Conservation (phyloP, 2,888 invertebrate species). For the Octonoba sinensis region DNA sequence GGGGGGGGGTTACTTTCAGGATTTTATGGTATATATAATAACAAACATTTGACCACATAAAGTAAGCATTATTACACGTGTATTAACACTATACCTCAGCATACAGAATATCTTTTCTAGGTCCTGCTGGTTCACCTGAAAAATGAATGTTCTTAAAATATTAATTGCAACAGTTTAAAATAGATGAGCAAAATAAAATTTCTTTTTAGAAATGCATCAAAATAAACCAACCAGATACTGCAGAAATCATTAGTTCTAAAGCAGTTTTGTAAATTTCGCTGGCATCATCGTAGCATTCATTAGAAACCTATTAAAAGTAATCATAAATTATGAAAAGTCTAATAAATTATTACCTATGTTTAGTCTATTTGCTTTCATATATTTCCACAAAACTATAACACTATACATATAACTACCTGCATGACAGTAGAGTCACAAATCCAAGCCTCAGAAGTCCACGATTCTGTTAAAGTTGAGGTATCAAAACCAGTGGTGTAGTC, state of each 20-base stretch:
- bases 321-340: background rate
- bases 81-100: slow-evolving; percentile 49
- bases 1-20: too few relatives aligned
- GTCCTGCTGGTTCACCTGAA: slow-evolving; percentile 40
- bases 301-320: slow-evolving; percentile 12
- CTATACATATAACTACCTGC: too few relatives aligned
- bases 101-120: slow-evolving; percentile 50
- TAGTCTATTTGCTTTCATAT: too few relatives aligned
- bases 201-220: too few relatives aligned
- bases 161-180: background rate
- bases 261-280: slow-evolving; percentile 37
- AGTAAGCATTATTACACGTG: background rate
- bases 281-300: slow-evolving; percentile 53
- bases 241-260: slow-evolving; percentile 51
- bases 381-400: too few relatives aligned
- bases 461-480: too few relatives aligned
- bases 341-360: background rate
- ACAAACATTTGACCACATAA: too few relatives aligned
- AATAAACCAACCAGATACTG: slow-evolving; percentile 34
- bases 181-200: background rate
- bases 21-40: too few relatives aligned
- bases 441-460: too few relatives aligned
- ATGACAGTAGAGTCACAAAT: too few relatives aligned
- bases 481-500: too few relatives aligned
- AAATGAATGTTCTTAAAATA: background rate